A percentile compares a stretch with the other conserved stretches of the same genome.
These are phyloP conservation scores for Punctoribates punctum DNA, from an alignment of 2,888 invertebrate species.

Conservation along the genomic window DNA sequence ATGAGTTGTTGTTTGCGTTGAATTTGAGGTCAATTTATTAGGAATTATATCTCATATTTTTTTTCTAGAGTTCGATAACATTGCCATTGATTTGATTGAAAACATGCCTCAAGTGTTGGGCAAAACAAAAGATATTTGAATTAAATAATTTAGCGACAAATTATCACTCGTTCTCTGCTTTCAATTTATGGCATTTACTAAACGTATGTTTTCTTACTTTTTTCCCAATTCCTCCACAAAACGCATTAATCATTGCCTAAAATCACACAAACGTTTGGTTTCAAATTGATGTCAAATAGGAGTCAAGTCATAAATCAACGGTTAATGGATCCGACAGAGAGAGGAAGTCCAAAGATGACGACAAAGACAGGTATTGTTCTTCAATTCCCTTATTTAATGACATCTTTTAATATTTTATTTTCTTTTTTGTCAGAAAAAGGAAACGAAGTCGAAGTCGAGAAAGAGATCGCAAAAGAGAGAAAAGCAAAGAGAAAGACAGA, in stretches of 20 bases:
- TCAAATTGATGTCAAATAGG: constrained; percentile 33
- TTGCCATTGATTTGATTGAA: constrained; percentile 27
- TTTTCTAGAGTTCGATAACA: not conserved
- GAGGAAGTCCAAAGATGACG: constrained; percentile 50
- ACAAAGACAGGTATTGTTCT: constrained; percentile 52
- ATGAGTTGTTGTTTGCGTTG: not conserved
- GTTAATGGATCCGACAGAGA: not conserved
- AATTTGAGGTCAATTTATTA: not conserved
- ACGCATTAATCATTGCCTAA: constrained; percentile 17
- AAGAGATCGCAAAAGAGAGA: constrained; percentile 47
- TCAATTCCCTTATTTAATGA: not conserved
- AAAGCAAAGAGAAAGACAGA: constrained; percentile 46
- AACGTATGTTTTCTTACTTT: constrained; percentile 33
- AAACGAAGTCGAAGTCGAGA: constrained; percentile 48
- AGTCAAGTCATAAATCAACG: not conserved
- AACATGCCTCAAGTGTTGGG: constrained; percentile 1
- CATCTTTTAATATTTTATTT: constrained; percentile 43
- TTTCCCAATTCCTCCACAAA: constrained; percentile 27
- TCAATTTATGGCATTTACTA: constrained; percentile 4
- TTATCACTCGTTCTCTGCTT: constrained; percentile 6
- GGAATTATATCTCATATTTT: constrained; percentile 15
- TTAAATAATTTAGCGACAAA: not conserved
- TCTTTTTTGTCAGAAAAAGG: constrained; percentile 44
- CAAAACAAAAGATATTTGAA: constrained; percentile 2
- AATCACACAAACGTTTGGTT: constrained; percentile 35